A percentile compares a stretch with the other conserved stretches of the same genome.
Evolutionary conservation across 2,797 vertebrate genomes (phyloP).

Genomic region (Premnoplex brunnescens): DNA sequence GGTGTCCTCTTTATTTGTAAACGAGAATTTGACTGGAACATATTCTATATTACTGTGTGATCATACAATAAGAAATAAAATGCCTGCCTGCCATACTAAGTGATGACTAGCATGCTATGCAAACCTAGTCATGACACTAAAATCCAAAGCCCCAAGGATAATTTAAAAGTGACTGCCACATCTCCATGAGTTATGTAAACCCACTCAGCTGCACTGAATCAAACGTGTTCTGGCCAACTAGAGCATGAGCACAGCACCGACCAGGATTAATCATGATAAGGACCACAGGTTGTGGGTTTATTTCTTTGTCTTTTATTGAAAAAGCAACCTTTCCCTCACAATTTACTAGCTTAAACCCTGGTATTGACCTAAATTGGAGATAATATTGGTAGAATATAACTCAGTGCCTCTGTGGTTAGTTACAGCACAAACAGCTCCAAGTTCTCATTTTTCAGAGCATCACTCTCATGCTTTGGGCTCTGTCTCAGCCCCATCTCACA

Average conservation of each 20-base stretch:
- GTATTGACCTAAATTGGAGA: constrained; percentile 21
- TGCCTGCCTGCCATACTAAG: background rate
- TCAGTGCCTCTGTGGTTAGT: background rate
- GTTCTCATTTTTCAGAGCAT: background rate
- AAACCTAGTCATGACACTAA: background rate
- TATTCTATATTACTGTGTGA: background rate
- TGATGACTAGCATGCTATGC: background rate
- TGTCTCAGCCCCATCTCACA: background rate
- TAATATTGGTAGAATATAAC: background rate
- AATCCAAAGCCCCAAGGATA: background rate
- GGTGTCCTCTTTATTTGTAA: background rate
- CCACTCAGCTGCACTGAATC: background rate
- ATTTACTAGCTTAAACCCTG: constrained; percentile 16
- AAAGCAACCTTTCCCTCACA: background rate
- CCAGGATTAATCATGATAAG: background rate
- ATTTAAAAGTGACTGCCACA: background rate
- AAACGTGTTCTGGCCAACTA: background rate
- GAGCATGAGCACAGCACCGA: background rate
- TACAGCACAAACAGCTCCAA: background rate
- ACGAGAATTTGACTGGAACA: background rate
- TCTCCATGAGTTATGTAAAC: background rate
- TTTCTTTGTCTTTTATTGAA: constrained; percentile 23
- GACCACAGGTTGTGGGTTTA: background rate
- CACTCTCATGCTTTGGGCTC: background rate
- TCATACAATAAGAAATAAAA: background rate